phyloP scores from a whole-genome alignment of 1,140 invertebrate species.

The Drosophila bifasciata region DNA sequence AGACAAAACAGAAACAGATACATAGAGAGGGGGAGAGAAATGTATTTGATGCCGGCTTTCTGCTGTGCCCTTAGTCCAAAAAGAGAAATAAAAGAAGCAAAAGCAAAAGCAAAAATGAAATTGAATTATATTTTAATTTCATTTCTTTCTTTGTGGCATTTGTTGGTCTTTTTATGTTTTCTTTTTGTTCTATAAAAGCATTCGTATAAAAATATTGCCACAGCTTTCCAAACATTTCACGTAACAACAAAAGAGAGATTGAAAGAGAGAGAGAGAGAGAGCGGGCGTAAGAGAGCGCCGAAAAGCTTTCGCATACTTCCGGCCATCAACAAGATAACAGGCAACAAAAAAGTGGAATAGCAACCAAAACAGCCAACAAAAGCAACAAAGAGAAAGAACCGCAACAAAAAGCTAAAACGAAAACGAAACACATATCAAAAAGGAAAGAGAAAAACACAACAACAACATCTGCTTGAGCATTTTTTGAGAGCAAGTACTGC shows the following conservation, averaged over 20 bases:
- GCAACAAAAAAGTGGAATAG: slow-evolving; percentile 9
- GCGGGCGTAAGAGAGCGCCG: slow-evolving; percentile 9
- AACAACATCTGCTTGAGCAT: slow-evolving; percentile 51
- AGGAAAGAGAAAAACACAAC: slow-evolving; percentile 19
- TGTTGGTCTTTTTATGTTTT: neutral
- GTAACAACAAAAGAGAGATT: slow-evolving; percentile 44
- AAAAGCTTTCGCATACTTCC: slow-evolving; percentile 49
- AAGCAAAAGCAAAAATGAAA: slow-evolving; percentile 3
- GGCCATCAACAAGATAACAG: slow-evolving; percentile 47
- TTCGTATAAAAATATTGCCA: slow-evolving; percentile 27
- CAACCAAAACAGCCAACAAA: slow-evolving; percentile 26
- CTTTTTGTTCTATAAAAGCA: slow-evolving; percentile 7
- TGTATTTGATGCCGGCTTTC: neutral
- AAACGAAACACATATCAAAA: slow-evolving; percentile 8
- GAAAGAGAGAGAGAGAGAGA: slow-evolving; percentile 21
- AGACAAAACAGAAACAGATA: neutral
- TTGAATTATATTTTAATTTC: slow-evolving; percentile 26
- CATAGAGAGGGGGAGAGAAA: neutral
- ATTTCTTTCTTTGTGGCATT: slow-evolving; percentile 17
- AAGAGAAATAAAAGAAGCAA: too few relatives aligned
- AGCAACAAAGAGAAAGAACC: slow-evolving; percentile 24
- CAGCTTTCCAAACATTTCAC: slow-evolving; percentile 65
- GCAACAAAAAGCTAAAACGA: slow-evolving; percentile 19
- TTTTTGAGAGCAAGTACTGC: slow-evolving; percentile 56
- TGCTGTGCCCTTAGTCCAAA: too few relatives aligned